Evolutionary conservation across 2,113 vertebrate species (phyloP), one percentile per base, ranked within the genome.

Genomic region (Ophthalmolycus amberensis): DNA sequence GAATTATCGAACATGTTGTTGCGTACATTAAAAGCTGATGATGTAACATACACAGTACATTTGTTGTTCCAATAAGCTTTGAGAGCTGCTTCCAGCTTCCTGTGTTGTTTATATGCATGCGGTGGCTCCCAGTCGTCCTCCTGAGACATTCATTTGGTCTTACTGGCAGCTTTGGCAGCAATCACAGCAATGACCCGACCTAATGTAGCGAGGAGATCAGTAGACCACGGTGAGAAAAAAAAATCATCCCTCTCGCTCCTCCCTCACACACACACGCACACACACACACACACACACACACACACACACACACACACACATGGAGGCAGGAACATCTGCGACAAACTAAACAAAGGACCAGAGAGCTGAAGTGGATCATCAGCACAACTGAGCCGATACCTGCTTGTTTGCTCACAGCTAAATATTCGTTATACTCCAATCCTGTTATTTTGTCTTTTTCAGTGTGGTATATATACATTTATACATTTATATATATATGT

Each of bases 201-300:
- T 89, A 84, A 89, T 86, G 84, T 84, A 72, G 87, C 78, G 75
- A 72, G 84, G 74, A 89, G 75, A 82, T 79, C 78, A 82, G 81
- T 18, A 54, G 84, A 89, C 67, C 84, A 79, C 32, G 40, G 71
- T 73, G n/a, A 58, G 42, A 50, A 67, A 6, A 34, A 34, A 67
- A 78, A 84, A 81, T 32, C 64, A 71, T 74, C 71, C 52, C 3
- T 8, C 60, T 16, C 75, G 22, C 75, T 15, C 25, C 69, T 62
- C 70, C 42, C 70, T 77, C 44, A 12, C 44, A 14, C 44, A 15
- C 44, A 15, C 42, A 14, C 42, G 14, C 42, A 50, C 46, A 50
- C 46, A 50, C 46, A 50, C 16, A 50, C 46, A 50, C 48, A 50
- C 48, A 50, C 48, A 50, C 6, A 20, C 48, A 20, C 63, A 10